These are phyloP conservation scores for Drosophila rubida DNA, from an alignment of 2,888 invertebrate genomes.

Conservation along the genomic window DNA sequence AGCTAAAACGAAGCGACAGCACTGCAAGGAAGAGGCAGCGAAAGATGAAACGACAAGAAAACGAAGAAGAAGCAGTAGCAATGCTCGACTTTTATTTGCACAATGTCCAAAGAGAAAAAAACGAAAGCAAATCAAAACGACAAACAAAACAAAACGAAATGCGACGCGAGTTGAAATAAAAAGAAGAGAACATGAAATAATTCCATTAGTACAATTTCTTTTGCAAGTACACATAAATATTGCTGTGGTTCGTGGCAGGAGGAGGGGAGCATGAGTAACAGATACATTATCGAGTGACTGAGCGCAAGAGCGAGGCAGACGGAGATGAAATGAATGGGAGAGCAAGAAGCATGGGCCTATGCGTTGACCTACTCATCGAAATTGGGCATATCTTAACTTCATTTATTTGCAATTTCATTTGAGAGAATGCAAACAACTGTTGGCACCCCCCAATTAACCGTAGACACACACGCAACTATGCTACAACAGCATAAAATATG, in stretches of 20 bases:
- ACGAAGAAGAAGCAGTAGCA: conserved; percentile 3
- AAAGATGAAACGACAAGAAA: conserved; percentile 47
- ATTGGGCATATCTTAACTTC: not conserved
- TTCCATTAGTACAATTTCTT: conserved; percentile 84
- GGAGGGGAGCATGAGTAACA: not conserved
- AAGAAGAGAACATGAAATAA: conserved; percentile 77
- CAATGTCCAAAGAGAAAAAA: conserved; percentile 55
- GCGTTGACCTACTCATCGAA: conserved; percentile 17
- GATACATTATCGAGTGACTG: conserved; percentile 31
- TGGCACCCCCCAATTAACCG: conserved; percentile 59
- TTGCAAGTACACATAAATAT: conserved; percentile 83
- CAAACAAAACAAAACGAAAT: conserved; percentile 73
- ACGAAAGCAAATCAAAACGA: conserved; percentile 70
- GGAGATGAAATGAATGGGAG: not conserved
- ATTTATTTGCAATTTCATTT: conserved; percentile 52
- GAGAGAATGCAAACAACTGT: conserved; percentile 63
- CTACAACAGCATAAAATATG: conserved; percentile 66
- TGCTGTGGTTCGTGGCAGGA: conserved; percentile 13
- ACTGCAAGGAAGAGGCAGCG: not conserved
- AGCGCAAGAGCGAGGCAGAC: not conserved
- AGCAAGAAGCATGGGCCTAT: not conserved
- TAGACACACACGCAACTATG: conserved; percentile 23
- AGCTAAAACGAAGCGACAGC: not conserved
- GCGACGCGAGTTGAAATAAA: conserved; percentile 37
- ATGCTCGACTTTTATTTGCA: conserved; percentile 65